Percentiles rank a stretch among this genome's conserved stretches.
Evolutionary conservation across 2,797 vertebrate species (phyloP).

Genomic region (Tenualosa thibaudeaui): DNA sequence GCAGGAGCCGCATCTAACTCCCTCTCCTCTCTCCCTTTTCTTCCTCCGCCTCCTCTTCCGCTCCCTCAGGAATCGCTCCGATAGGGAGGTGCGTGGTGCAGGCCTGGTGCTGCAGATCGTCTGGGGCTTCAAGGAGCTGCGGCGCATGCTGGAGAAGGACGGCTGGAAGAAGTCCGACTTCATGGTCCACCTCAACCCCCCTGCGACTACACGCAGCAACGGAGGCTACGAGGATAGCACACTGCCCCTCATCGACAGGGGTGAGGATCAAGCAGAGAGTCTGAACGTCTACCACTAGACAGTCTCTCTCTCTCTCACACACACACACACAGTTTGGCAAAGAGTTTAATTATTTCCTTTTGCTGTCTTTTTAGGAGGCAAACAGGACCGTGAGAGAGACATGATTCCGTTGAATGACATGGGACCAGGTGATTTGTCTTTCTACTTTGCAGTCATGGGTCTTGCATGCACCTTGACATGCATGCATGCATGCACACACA

Average conservation of each 20-base stretch:
- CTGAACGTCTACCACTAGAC: neutral
- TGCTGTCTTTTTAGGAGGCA: constrained; percentile 71
- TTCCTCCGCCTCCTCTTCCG: neutral
- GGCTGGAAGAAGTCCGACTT: constrained; percentile 98
- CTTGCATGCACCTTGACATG: neutral
- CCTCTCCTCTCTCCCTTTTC: neutral
- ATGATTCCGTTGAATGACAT: constrained; percentile 94
- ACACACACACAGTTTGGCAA: neutral
- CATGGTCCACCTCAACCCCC: constrained; percentile 83
- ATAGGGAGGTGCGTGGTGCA: constrained; percentile 90
- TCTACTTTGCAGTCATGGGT: neutral
- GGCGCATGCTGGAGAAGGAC: constrained; percentile 92
- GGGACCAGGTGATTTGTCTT: constrained; percentile 82
- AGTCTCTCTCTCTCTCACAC: neutral
- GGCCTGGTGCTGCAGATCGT: constrained; percentile 89
- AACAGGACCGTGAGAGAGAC: constrained; percentile 86
- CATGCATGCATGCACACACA: neutral
- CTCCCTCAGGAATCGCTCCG: constrained; percentile 82
- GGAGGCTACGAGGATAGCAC: constrained; percentile 93
- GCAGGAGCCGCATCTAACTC: constrained; percentile 9
- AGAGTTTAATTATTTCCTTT: constrained; percentile 23
- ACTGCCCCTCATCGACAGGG: constrained; percentile 89
- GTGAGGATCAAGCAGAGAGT: constrained; percentile 52
- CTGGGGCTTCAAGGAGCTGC: constrained; percentile 92
- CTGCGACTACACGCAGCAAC: constrained; percentile 77